Evolutionary conservation across 2,797 vertebrate genomes (phyloP).

Genomic region (Sciaenops ocellatus): DNA sequence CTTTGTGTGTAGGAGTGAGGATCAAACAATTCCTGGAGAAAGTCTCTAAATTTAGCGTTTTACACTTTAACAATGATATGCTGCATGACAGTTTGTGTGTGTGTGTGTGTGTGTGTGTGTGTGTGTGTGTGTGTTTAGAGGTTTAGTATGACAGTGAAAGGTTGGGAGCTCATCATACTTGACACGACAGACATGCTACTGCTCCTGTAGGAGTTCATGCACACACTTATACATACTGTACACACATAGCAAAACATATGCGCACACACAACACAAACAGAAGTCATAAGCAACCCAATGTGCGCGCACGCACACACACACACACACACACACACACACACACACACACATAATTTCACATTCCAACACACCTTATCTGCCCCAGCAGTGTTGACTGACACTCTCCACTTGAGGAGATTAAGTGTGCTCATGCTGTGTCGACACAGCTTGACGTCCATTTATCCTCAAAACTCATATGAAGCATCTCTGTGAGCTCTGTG

Average conservation of each 20-base stretch:
- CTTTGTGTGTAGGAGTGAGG: slow-evolving; percentile 26
- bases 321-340: slow-evolving; percentile 16
- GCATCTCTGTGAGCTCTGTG: slow-evolving; percentile 50
- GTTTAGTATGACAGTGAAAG: slow-evolving; percentile 22
- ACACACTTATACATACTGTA: slow-evolving; percentile 2
- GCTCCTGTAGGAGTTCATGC: slow-evolving; percentile 33
- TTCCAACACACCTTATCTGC: slow-evolving; percentile 68
- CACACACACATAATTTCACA: slow-evolving; percentile 30
- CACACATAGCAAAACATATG: slow-evolving; percentile 5
- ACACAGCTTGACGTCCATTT: slow-evolving; percentile 76
- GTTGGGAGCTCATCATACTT: slow-evolving; percentile 32
- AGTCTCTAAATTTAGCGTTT: slow-evolving; percentile 46
- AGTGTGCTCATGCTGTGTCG: slow-evolving; percentile 75
- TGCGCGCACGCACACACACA: slow-evolving; percentile 9
- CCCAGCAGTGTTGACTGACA: slow-evolving; percentile 76
- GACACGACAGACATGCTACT: slow-evolving; percentile 44
- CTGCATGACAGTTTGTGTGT: slow-evolving; percentile 7
- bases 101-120: slow-evolving; percentile 18
- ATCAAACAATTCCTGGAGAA: slow-evolving; percentile 43
- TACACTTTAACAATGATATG: slow-evolving; percentile 27
- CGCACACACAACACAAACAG: slow-evolving; percentile 19
- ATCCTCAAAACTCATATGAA: slow-evolving; percentile 75
- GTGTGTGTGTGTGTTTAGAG: slow-evolving; percentile 22
- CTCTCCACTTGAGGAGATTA: slow-evolving; percentile 76
- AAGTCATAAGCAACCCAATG: slow-evolving; percentile 12